phyloP scores from a whole-genome alignment of 2,113 vertebrate species.

The Strix uralensis region DNA sequence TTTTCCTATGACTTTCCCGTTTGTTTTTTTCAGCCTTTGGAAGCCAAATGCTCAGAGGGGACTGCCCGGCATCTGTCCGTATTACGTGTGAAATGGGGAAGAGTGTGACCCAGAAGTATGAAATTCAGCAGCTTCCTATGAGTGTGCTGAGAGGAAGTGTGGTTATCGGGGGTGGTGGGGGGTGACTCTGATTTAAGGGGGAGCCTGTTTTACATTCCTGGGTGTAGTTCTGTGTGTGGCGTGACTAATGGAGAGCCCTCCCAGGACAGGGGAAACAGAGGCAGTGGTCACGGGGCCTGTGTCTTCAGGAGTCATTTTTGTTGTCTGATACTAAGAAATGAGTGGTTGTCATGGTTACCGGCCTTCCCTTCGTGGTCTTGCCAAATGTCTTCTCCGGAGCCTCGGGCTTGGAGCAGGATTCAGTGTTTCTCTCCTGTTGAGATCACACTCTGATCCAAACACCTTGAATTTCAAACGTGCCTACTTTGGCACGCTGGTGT shows the following conservation, averaged over 20 bases:
- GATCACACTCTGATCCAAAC: not conserved
- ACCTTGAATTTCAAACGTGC: not conserved
- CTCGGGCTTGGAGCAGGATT: not conserved
- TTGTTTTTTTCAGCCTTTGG: not conserved
- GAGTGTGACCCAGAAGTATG: rapidly evolving
- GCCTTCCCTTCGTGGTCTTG: not conserved
- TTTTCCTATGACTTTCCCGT: rapidly evolving
- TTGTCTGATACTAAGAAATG: not conserved
- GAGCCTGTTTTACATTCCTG: rapidly evolving
- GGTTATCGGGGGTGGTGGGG: rapidly evolving
- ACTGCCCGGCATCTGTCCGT: rapidly evolving
- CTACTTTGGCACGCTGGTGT: rapidly evolving
- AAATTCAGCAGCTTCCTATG: not conserved
- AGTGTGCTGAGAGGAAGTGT: not conserved
- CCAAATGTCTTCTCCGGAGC: slow-evolving; percentile 27
- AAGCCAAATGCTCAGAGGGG: not conserved
- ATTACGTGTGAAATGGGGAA: not conserved
- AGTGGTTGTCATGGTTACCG: slow-evolving; percentile 37
- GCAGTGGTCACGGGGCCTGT: not conserved
- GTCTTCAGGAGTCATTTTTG: not conserved
- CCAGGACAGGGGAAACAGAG: not conserved
- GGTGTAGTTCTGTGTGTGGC: rapidly evolving
- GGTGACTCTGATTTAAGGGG: not conserved
- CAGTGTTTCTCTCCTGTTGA: not conserved
- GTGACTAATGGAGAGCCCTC: not conserved